phyloP scores from a whole-genome alignment of 2,113 vertebrate species.

The Psilopogon haemacephalus region DNA sequence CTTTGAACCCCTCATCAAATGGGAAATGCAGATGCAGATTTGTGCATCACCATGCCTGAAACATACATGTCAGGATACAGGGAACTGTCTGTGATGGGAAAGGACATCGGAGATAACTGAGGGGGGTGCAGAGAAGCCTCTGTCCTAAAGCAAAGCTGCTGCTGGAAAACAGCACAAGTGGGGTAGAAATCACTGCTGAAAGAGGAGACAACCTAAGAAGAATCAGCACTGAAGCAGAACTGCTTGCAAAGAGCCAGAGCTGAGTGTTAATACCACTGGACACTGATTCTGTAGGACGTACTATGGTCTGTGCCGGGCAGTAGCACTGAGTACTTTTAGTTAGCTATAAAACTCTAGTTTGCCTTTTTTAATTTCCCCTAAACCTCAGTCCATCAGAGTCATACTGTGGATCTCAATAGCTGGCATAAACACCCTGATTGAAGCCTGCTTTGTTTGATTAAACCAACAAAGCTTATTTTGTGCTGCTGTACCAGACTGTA shows the following conservation, averaged over 20 bases:
- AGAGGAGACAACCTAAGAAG: not conserved
- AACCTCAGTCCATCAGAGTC: not conserved
- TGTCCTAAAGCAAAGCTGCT: not conserved
- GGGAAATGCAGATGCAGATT: not conserved
- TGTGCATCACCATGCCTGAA: not conserved
- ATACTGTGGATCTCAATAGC: not conserved
- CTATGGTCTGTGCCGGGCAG: not conserved
- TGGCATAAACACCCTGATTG: not conserved
- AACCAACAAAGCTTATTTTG: conserved; percentile 39
- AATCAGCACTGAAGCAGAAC: not conserved
- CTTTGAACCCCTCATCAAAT: not conserved
- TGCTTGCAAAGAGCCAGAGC: not conserved
- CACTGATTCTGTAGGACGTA: not conserved
- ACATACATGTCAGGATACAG: not conserved
- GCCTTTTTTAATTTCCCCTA: not conserved
- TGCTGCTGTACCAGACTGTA: not conserved
- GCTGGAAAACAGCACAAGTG: not conserved
- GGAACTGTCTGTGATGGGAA: not conserved
- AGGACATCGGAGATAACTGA: fast-evolving
- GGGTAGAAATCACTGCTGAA: not conserved
- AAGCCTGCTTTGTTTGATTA: conserved; percentile 14
- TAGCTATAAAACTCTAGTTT: not conserved
- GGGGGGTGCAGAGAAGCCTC: not conserved
- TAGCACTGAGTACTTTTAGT: not conserved
- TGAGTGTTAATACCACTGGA: not conserved